These are phyloP conservation scores for Neogobius melanostomus DNA, from an alignment of 2,113 vertebrate species.

Conservation along the genomic window DNA sequence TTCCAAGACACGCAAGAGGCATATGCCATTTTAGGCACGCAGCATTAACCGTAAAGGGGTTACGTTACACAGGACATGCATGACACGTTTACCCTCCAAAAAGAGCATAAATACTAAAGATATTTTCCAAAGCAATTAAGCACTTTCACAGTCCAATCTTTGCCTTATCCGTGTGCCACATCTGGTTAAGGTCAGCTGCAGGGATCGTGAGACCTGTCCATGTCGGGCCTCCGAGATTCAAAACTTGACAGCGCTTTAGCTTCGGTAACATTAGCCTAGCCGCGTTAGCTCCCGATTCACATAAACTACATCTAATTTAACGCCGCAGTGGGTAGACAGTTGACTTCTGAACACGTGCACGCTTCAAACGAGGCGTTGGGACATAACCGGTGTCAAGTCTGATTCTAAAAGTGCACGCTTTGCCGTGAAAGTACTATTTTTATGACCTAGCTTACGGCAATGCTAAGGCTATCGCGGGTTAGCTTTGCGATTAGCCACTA, in stretches of 20 bases:
- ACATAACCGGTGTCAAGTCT: not conserved
- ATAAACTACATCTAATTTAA: not conserved
- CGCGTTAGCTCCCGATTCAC: slow-evolving; percentile 35
- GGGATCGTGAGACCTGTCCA: slow-evolving; percentile 24
- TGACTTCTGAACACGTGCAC: fast-evolving
- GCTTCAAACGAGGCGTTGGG: not conserved
- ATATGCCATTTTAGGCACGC: slow-evolving; percentile 5
- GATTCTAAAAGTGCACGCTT: not conserved
- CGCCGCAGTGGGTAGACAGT: not conserved
- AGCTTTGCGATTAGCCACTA: slow-evolving; percentile 48
- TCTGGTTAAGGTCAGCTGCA: slow-evolving; percentile 17
- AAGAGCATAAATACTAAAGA: not conserved
- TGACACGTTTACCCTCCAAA: not conserved
- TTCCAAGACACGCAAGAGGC: slow-evolving; percentile 4
- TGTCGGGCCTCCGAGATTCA: slow-evolving; percentile 53
- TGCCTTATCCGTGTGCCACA: slow-evolving; percentile 3
- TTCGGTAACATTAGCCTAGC: slow-evolving; percentile 51
- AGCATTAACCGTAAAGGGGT: not conserved
- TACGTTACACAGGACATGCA: not conserved
- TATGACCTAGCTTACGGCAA: slow-evolving; percentile 33
- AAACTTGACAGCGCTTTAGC: slow-evolving; percentile 65
- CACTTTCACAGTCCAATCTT: not conserved
- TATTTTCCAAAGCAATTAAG: not conserved
- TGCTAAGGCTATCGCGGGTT: slow-evolving; percentile 60
- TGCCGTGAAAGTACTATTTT: slow-evolving; percentile 13